Conservation (phyloP, 2,797 vertebrate genomes). For the Astyanax mexicanus region DNA sequence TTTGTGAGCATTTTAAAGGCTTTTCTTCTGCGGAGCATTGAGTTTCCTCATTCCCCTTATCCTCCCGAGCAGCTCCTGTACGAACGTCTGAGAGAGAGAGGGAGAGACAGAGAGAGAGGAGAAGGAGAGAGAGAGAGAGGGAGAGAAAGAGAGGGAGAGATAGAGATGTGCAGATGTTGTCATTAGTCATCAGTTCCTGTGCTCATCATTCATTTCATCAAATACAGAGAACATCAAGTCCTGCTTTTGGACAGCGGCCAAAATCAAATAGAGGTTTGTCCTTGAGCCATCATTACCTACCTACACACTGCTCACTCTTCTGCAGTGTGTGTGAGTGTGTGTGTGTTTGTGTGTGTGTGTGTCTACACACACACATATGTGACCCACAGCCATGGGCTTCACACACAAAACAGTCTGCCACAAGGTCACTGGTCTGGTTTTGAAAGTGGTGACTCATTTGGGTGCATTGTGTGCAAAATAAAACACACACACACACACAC, state of each 20-base stretch:
- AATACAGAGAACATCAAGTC: background rate
- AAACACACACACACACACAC: background rate
- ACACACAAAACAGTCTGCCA: background rate
- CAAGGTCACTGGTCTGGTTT: slow-evolving; percentile 6
- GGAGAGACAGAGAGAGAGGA: slow-evolving; percentile 26
- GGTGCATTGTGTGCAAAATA: no score
- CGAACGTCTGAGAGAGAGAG: slow-evolving; percentile 83
- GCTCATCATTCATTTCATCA: background rate
- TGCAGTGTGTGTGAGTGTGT: slow-evolving; percentile 26
- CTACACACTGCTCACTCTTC: background rate
- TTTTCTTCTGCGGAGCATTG: slow-evolving; percentile 94
- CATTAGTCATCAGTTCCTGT: background rate
- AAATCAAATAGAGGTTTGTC: background rate
- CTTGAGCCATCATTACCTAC: slow-evolving; percentile 5
- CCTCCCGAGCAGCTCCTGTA: slow-evolving; percentile 92
- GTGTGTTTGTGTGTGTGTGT: slow-evolving; percentile 20
- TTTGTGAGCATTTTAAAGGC: slow-evolving; percentile 81
- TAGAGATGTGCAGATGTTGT: background rate
- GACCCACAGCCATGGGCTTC: background rate
- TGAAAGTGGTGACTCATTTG: slow-evolving; percentile 5
- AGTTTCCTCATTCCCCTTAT: slow-evolving; percentile 98
- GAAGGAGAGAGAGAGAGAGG: slow-evolving; percentile 29
- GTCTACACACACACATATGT: no score
- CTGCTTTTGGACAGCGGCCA: background rate
- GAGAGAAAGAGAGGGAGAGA: no score